These are phyloP conservation scores for Cirrhinus molitorella DNA, from an alignment of 2,797 vertebrate genomes.

Conservation along the genomic window DNA sequence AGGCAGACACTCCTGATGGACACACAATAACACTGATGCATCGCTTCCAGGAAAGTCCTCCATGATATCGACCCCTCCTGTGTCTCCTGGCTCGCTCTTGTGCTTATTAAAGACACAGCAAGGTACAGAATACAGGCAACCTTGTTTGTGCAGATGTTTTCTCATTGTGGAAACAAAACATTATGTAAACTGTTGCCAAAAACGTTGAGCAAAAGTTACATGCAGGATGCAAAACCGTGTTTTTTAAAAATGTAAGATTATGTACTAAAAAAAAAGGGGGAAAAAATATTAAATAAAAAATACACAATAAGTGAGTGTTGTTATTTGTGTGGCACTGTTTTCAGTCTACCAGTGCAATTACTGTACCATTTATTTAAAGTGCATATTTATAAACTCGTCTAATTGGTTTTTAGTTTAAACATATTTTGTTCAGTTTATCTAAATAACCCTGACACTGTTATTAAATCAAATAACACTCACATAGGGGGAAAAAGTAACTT, in stretches of 20 bases:
- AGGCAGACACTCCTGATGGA: slow-evolving; percentile 46
- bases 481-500: neutral
- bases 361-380: neutral
- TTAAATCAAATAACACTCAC: neutral
- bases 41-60: slow-evolving; percentile 58
- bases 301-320: too few relatives aligned
- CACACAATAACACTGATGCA: slow-evolving; percentile 50
- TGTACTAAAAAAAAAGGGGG: neutral
- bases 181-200: too few relatives aligned
- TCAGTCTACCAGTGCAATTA: neutral
- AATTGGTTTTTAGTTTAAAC: neutral
- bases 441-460: neutral
- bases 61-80: slow-evolving; percentile 34
- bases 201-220: neutral
- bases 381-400: neutral
- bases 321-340: neutral
- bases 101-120: slow-evolving; percentile 40
- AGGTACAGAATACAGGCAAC: slow-evolving; percentile 2
- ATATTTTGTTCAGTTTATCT: neutral
- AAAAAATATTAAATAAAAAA: too few relatives aligned
- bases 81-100: slow-evolving; percentile 21
- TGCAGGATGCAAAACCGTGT: neutral
- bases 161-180: neutral
- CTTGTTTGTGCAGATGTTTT: neutral
- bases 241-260: neutral